Base-by-base conservation (phyloP, 2,888 invertebrate genomes). In the Papilio elwesi region DNA sequence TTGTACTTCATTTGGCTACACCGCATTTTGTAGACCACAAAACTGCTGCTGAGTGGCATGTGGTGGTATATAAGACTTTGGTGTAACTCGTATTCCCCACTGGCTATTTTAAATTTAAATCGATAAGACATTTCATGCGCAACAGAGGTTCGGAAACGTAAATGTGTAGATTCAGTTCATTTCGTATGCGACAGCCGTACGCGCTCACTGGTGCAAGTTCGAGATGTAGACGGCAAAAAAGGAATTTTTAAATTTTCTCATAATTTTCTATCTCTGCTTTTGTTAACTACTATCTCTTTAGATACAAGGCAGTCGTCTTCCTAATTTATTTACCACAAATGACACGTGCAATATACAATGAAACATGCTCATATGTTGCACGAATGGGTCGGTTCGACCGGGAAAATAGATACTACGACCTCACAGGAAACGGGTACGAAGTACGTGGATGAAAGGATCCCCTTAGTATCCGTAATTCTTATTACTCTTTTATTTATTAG, bases 81-180 rank as follows among this genome's bases (percentile, higher is more conserved):
- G 0, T 55, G 55, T 6, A 7, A 55, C 26, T 11, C 11, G 1
- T 12, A 9, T 26, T 26, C 15, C 1, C 16, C 26, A 26, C 0
- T 36, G 12, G 8, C 8, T 48, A 48, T 48, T 4, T 15, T 9
- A 38, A 38, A 2, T 59, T 38, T 13, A 16, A 59, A 59, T 59
- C 59, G n/a, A 59, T 59, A 59, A 59, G 59, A 59, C 38, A 38
- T 59, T 59, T 59, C 38, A 59, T 59, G 59, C 59, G 59, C 59
- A 59, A 38, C 59, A 57, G 59, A 59, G n/a, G 38, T 38, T 59
- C n/a, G 59, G 38, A 59, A 59, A 59, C 9, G 26, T 59, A 38
- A 57, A 57, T 55, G 36, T 36, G n/a, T 38, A 38, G 59, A 59
- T 36, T 59, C 9, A 59, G 59, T 59, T 59, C 59, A 59, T 59